A percentile compares a stretch with the other conserved stretches of the same genome.
Evolutionary conservation across 1,140 invertebrate genomes (phyloP).

Genomic region (Apis mellifera): DNA sequence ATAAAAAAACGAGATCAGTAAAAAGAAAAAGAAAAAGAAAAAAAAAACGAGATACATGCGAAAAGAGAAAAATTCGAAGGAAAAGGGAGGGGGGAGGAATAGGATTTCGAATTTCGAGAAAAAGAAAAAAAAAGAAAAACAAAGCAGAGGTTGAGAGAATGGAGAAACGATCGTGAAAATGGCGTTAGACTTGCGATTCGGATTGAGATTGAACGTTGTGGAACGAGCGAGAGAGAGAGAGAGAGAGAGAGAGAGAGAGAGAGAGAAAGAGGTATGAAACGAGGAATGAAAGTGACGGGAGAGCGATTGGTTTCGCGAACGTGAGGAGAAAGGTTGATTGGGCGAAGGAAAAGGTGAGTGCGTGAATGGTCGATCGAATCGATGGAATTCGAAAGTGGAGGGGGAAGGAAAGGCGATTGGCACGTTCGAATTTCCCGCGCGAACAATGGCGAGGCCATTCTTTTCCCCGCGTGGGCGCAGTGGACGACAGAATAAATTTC

Average conservation of each 20-base stretch:
- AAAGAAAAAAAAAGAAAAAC: neutral
- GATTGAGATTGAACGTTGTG: constrained; percentile 19
- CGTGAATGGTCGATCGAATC: neutral
- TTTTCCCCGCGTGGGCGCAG: neutral
- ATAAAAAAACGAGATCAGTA: constrained; percentile 30
- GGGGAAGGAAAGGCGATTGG: neutral
- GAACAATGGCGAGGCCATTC: too few species aligned
- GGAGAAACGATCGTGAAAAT: constrained; percentile 12
- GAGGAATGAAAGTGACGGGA: constrained; percentile 16
- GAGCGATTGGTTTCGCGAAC: constrained; percentile 17
- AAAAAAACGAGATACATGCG: constrained; percentile 22
- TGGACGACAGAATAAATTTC: neutral
- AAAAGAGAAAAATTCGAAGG: constrained; percentile 28
- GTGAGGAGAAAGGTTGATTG: constrained; percentile 30
- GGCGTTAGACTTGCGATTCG: constrained; percentile 8
- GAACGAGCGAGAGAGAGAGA: neutral
- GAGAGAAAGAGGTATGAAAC: too few species aligned
- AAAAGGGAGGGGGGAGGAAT: neutral
- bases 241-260: neutral
- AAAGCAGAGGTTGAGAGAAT: neutral
- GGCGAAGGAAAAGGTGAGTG: neutral
- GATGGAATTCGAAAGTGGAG: constrained; percentile 6
- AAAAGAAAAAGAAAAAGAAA: too few species aligned
- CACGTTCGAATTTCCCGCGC: neutral
- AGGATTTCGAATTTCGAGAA: neutral